Evolutionary conservation across 2,888 invertebrate species (phyloP).

Genomic region (Bellardia pandia): DNA sequence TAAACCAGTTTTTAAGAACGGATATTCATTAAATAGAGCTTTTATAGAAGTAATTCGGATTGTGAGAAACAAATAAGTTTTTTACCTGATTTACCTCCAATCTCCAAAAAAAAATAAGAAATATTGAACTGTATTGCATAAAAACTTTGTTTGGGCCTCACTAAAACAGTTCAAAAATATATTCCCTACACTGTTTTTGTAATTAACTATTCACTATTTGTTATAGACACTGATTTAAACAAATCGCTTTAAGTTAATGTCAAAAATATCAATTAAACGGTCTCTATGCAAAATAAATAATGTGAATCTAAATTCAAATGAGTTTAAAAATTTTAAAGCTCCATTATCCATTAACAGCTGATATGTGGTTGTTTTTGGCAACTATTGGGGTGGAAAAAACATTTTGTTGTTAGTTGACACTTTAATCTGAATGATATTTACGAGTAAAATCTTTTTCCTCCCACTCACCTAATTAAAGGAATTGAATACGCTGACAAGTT

Average conservation of each 20-base stretch:
- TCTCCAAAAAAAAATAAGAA: too few relatives aligned
- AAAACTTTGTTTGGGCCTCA: too few relatives aligned
- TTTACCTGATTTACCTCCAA: too few relatives aligned
- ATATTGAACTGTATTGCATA: too few relatives aligned
- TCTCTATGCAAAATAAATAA: neutral
- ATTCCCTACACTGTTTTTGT: too few relatives aligned
- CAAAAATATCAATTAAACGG: conserved; percentile 9
- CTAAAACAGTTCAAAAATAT: too few relatives aligned
- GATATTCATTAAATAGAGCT: too few relatives aligned
- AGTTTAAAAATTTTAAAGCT: neutral
- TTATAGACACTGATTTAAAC: neutral
- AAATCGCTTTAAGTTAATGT: conserved; percentile 2
- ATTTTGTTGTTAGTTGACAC: neutral
- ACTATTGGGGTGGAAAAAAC: too few relatives aligned
- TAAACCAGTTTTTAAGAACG: too few relatives aligned
- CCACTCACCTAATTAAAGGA: neutral
- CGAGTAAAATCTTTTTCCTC: neutral
- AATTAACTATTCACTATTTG: neutral
- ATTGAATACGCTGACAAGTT: neutral
- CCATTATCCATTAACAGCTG: neutral
- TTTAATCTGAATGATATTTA: neutral
- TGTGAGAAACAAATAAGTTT: too few relatives aligned
- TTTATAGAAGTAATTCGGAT: too few relatives aligned
- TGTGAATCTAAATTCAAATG: neutral
- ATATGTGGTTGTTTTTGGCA: too few relatives aligned